These are phyloP conservation scores for Bostrychus sinensis DNA, from an alignment of 2,113 vertebrate genomes.

Conservation along the genomic window DNA sequence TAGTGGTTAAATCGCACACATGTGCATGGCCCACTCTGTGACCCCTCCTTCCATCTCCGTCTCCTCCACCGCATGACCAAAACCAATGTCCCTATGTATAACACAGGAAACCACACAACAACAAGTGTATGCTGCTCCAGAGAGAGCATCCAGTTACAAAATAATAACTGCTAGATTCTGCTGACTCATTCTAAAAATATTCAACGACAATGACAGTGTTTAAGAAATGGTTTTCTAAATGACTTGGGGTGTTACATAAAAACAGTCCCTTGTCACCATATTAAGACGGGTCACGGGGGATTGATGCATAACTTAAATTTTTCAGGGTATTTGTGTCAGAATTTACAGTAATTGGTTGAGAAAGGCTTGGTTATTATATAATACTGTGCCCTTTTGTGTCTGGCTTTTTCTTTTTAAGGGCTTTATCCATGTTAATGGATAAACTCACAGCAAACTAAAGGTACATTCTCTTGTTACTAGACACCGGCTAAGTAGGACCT, in stretches of 20 bases:
- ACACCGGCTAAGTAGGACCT: conserved; percentile 38
- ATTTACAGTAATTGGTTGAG: conserved; percentile 44
- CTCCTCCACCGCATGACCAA: conserved; percentile 50
- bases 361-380: conserved; percentile 31
- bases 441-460: conserved; percentile 30
- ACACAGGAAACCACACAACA: conserved; percentile 46
- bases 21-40: no score
- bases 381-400: conserved; percentile 27
- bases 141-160: conserved; percentile 7
- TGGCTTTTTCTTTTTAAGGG: conserved; percentile 46
- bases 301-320: conserved; percentile 56
- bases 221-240: not conserved
- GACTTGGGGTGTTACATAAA: not conserved
- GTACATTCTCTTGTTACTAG: conserved; percentile 50
- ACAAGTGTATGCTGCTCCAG: conserved; percentile 16
- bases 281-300: conserved; percentile 51
- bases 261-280: conserved; percentile 34
- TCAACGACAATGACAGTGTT: not conserved
- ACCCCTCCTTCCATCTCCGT: conserved; percentile 16
- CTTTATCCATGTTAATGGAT: conserved; percentile 17
- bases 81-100: conserved; percentile 6
- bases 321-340: conserved; percentile 49
- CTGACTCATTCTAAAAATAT: not conserved
- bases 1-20: conserved; percentile 55
- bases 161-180: conserved; percentile 2